Evolutionary conservation across 2,888 invertebrate species (phyloP), one percentile per base, ranked within the genome.

Genomic region (Crematogaster levior): DNA sequence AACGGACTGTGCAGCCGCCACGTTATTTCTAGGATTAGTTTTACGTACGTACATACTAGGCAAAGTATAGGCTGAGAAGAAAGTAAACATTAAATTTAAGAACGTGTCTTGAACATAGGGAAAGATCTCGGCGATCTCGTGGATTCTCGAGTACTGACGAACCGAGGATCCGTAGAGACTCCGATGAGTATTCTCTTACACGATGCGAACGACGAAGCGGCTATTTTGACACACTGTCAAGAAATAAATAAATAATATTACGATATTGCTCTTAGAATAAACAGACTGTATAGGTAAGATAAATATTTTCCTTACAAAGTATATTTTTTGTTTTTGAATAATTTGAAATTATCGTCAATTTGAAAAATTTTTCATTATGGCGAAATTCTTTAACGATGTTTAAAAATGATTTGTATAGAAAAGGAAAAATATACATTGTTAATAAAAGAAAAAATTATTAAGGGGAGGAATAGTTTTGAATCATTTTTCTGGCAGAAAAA

Each of bases 161-260:
- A 21, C 5, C 40, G 37, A 43, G 43, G 9, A 75, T 75, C 30
- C 40, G 37, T 27, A 27, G 27, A 75, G 40, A 75, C 15, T 51
- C n/a, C 40, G 40, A 81, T 89, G 88, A 88, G 89, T 88, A 89
- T 88, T 89, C 70, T 89, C 77, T 81, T 48, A 84, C 75, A 68
- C 80, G 74, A 73, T 85, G 63, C 63, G 79, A 84, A 77, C 61
- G 66, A 66, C 73, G 70, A 53, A 73, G 83, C 75, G 81, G 27
- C 63, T 10, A 10, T 61, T 46, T 65, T 63, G 48, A 66, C 46
- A 56, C 56, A 58, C 56, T 24, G 72, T 56, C 43, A 70, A 34
- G 77, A 30, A 30, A 65, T 34, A 21, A 30, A 65, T 34, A 21
- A 58, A 24, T 74, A 24, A 37, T 48, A 12, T 37, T 46, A 30